Conservation (phyloP, 2,888 invertebrate genomes). For the Hydriomena furcata region DNA sequence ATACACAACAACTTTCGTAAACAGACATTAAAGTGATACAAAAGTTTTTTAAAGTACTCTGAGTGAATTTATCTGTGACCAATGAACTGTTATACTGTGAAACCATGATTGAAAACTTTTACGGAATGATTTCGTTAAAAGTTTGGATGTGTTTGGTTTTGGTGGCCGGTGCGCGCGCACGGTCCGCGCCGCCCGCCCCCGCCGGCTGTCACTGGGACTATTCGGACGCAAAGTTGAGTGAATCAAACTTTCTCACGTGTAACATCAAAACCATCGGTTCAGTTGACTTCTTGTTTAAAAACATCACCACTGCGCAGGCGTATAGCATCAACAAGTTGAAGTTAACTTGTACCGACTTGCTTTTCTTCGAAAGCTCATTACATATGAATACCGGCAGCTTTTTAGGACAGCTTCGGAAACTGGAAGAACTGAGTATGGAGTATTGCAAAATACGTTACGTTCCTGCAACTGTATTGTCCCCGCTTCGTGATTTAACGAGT, state of each 20-base stretch:
- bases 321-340: constrained; percentile 88
- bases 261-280: constrained; percentile 89
- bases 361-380: constrained; percentile 89
- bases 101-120: constrained; percentile 72
- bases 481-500: constrained; percentile 86
- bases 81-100: constrained; percentile 74
- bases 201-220: constrained; percentile 90
- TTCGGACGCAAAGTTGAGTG: constrained; percentile 81
- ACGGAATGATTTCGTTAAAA: constrained; percentile 80
- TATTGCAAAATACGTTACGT: constrained; percentile 91
- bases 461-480: constrained; percentile 87
- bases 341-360: constrained; percentile 88
- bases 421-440: constrained; percentile 89
- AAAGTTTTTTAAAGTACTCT: constrained; percentile 58
- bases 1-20: constrained; percentile 61
- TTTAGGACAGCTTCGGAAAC: constrained; percentile 85
- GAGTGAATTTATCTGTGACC: constrained; percentile 65
- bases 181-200: constrained; percentile 84
- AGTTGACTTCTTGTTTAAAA: constrained; percentile 87
- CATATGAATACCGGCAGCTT: constrained; percentile 85
- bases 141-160: constrained; percentile 78
- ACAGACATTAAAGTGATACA: constrained; percentile 61
- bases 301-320: constrained; percentile 87
- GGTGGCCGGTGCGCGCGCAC: constrained; percentile 80
- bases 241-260: constrained; percentile 86